Evolutionary conservation across 2,797 vertebrate genomes (phyloP), one percentile per base, ranked within the genome.

Genomic region (Gymnoscopelus braueri): DNA sequence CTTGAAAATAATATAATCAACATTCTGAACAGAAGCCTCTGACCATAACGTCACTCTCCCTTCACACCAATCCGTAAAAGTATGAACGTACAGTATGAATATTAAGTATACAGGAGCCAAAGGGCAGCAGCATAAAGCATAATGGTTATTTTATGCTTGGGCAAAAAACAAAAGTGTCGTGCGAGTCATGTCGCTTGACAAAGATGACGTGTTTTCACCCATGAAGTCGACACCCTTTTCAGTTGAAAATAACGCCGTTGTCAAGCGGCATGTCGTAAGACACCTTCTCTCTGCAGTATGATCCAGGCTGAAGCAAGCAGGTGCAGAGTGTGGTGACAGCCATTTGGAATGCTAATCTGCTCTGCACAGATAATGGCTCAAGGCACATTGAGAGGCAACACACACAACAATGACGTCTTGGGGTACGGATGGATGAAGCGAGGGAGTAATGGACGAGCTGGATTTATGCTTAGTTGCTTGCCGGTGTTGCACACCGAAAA

Each of bases 261-360:
- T 44, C 39, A 44, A 44, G 39, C 39, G 9, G 8, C 39, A 44
- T 44, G 8, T 10, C 7, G 39, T 44, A 44, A 9, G 39, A 44
- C 39, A 44, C 39, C 39, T 44, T 44, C 39, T 44, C 39, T 44
- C 39, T 44, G 39, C 39, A 44, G 9, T 10, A 44, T 10, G 82
- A 65, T 56, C 82, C 35, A 68, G 75, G 78, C 66, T 69, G 62
- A 83, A 80, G 89, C 90, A 91, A 85, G 91, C 90, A 89, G 87
- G 81, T 85, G 82, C 79, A 81, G 53, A 78, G 58, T 84, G 74
- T 61, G 88, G 52, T 86, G 39, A 44, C 87, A 90, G 80, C 87
- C 88, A 84, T 39, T 59, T 72, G 74, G 62, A 23, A 44, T 54
- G 62, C 66, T 79, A 70, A 82, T 86, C 71, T 76, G 60, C 61